phyloP scores from a whole-genome alignment of 2,888 invertebrate genomes.

The Aspidapion aeneum region DNA sequence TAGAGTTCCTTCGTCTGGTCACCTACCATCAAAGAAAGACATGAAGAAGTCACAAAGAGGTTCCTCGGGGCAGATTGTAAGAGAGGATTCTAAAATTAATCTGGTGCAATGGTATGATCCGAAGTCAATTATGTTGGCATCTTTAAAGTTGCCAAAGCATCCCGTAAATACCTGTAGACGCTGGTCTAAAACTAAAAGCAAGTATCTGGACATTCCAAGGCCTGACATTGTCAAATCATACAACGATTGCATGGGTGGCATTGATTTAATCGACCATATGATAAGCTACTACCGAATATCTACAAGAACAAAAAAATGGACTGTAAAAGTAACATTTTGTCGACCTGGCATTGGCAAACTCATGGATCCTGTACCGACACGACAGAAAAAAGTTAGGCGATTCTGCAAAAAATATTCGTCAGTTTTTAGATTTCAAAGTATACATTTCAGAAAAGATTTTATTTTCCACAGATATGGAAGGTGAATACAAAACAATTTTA shows the following conservation, averaged over 20 bases:
- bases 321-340: slow-evolving; percentile 9
- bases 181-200: slow-evolving; percentile 7
- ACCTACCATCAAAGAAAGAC: slow-evolving; percentile 28
- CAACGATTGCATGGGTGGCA: slow-evolving; percentile 13
- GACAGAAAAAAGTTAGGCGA: slow-evolving; percentile 6
- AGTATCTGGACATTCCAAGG: slow-evolving; percentile 3
- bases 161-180: slow-evolving; percentile 6
- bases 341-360: slow-evolving; percentile 9
- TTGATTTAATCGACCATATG: slow-evolving; percentile 19
- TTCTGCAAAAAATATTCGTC: slow-evolving; percentile 2
- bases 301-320: slow-evolving; percentile 9
- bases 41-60: slow-evolving; percentile 29
- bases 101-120: slow-evolving; percentile 10
- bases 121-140: slow-evolving; percentile 3
- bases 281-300: slow-evolving; percentile 10
- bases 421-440: slow-evolving; percentile 7
- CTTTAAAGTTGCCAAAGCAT: not conserved
- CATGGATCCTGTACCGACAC: slow-evolving; percentile 10
- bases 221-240: slow-evolving; percentile 9
- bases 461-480: slow-evolving; percentile 1
- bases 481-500: not conserved
- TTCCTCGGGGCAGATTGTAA: slow-evolving; percentile 24
- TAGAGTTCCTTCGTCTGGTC: slow-evolving; percentile 26
- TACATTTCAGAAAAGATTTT: not conserved
- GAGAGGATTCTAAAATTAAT: slow-evolving; percentile 10